Evolutionary conservation across 2,888 invertebrate species (phyloP), one percentile per base, ranked within the genome.

Genomic region (Cordilura impudica): DNA sequence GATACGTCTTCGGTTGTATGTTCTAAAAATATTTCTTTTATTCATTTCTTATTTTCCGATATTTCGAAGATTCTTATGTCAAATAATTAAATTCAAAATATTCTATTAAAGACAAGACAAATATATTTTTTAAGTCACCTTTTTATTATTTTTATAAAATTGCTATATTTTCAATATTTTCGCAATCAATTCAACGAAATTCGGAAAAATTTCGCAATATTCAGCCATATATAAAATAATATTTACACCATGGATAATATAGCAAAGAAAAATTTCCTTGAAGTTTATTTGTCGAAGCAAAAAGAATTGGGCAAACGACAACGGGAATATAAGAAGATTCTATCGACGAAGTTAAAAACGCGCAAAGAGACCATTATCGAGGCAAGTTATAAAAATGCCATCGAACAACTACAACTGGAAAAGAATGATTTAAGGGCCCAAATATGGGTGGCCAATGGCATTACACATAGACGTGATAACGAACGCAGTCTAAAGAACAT

Each of bases 381-480:
- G 78, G 82, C 85, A 2, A 87, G 88, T 65, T 84, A 85, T 65
- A 84, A 86, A 47, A 86, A 86, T 65, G 86, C 87, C 45, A 85
- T 88, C 2, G 84, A 87, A 53, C 84, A 84, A 26, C 79, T 88
- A 4, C 84, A 82, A 39, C 76, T 84, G 49, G 90, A 89, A 81
- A 87, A 86, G 69, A 83, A 86, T 14, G 87, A 87, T 45, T 65
- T 90, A 18, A 81, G 86, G 3, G 86, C 87, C 1, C 86, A 88
- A 70, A 85, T 90, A 39, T 87, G 88, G 87, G 88, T 89, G 70
- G 89, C 89, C 10, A 85, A 81, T 7, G 89, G 88, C 0, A 26
- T 81, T 0, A 86, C 86, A 0, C 87, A 89, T 45, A 56, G 81
- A 10, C 82, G 81, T 1, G 83, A 85, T 43, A 87, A 87, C 23